Evolutionary conservation across 2,888 invertebrate genomes (phyloP).

Genomic region (Chesias legatella): DNA sequence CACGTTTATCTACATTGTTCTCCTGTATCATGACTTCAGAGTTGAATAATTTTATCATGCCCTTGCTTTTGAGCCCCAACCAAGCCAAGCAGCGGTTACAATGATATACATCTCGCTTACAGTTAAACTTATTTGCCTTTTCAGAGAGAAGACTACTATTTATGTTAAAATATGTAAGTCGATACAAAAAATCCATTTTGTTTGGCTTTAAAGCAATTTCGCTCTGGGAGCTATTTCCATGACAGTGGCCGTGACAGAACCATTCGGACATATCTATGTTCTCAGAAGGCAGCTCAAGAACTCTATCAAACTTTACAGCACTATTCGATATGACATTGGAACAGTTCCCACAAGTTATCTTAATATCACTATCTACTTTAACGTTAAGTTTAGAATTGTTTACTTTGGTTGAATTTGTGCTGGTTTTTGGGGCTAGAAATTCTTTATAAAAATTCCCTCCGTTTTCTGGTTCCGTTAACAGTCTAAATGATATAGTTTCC

Average conservation of each 20-base stretch:
- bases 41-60: conserved; percentile 76
- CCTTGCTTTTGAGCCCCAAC: conserved; percentile 74
- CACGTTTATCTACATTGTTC: conserved; percentile 39
- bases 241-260: conserved; percentile 82
- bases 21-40: conserved; percentile 74
- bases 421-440: conserved; percentile 38
- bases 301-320: conserved; percentile 73
- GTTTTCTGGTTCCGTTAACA: conserved; percentile 66
- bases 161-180: conserved; percentile 77
- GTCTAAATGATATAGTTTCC: conserved; percentile 69
- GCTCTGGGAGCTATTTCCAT: conserved; percentile 35
- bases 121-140: conserved; percentile 67
- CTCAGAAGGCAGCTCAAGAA: conserved; percentile 82
- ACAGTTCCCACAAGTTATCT: conserved; percentile 64
- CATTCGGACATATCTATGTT: conserved; percentile 82
- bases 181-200: conserved; percentile 78
- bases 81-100: conserved; percentile 81
- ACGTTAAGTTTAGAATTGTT: conserved; percentile 53
- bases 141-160: conserved; percentile 60
- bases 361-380: conserved; percentile 43
- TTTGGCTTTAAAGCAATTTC: conserved; percentile 64
- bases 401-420: conserved; percentile 31
- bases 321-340: conserved; percentile 68
- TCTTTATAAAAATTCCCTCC: conserved; percentile 74
- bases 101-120: conserved; percentile 65